These are phyloP conservation scores for Pomatostomus ruficeps DNA, from an alignment of 2,113 vertebrate species.

Conservation along the genomic window DNA sequence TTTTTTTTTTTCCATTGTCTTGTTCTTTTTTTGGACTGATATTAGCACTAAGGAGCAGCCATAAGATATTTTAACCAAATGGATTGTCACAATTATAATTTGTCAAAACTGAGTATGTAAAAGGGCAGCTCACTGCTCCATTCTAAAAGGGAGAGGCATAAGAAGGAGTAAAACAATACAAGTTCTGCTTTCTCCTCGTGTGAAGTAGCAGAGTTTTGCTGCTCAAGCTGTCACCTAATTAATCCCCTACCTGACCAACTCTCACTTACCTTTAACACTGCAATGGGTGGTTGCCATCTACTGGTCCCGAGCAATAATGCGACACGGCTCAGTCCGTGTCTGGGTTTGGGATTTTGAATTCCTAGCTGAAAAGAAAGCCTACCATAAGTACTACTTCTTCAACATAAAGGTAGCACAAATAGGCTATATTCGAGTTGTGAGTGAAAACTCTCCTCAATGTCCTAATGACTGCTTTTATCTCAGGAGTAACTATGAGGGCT, in stretches of 20 bases:
- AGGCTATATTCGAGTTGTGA: background rate
- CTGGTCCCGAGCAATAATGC: conserved; percentile 37
- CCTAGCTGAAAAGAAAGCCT: background rate
- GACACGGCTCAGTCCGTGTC: background rate
- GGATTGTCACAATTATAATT: background rate
- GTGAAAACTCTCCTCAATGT: background rate
- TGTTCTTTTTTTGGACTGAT: background rate
- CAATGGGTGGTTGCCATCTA: conserved; percentile 58
- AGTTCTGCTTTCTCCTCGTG: background rate
- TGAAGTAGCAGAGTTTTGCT: background rate
- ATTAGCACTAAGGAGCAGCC: background rate
- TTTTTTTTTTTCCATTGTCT: background rate
- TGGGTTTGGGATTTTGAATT: background rate
- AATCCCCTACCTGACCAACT: background rate
- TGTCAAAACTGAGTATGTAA: background rate
- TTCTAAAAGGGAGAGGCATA: background rate
- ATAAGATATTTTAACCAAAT: background rate
- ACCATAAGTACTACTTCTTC: background rate
- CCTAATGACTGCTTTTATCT: background rate
- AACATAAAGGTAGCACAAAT: background rate
- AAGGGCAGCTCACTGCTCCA: background rate
- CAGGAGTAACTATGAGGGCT: background rate
- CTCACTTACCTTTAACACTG: background rate
- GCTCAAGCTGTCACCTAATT: background rate
- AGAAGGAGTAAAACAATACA: background rate